A percentile compares a stretch with the other conserved stretches of the same genome.
phyloP scores from a whole-genome alignment of 1,140 invertebrate species.

The Euborellia annulipes region DNA sequence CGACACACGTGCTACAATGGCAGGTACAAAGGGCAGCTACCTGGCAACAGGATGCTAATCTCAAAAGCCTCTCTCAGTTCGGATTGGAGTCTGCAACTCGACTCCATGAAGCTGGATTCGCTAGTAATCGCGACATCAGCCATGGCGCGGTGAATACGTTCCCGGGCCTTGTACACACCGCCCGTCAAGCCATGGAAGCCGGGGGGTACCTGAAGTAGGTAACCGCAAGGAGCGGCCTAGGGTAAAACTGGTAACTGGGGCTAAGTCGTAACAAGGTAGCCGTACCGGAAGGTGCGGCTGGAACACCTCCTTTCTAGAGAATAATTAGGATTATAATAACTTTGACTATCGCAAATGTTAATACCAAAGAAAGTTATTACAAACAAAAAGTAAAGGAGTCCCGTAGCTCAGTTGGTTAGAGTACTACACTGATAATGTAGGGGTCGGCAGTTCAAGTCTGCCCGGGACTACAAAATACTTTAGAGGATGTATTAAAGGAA shows the following conservation, averaged over 20 bases:
- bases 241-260: slow-evolving; percentile 26
- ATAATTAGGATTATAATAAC: too few relatives aligned
- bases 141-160: slow-evolving; percentile 34
- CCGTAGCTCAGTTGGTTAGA: slow-evolving; percentile 1
- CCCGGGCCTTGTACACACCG: slow-evolving; percentile 34
- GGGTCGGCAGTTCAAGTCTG: neutral
- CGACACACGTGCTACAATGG: slow-evolving; percentile 37
- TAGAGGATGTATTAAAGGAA: neutral
- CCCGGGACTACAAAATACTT: neutral
- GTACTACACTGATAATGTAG: neutral
- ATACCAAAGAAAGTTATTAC: too few relatives aligned
- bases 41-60: slow-evolving; percentile 24
- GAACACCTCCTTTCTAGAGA: slow-evolving; percentile 20
- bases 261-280: slow-evolving; percentile 38
- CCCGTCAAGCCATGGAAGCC: slow-evolving; percentile 31
- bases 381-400: too few relatives aligned
- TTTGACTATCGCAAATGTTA: too few relatives aligned
- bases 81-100: slow-evolving; percentile 28
- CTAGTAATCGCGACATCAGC: slow-evolving; percentile 34
- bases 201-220: slow-evolving; percentile 23
- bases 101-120: slow-evolving; percentile 31
- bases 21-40: slow-evolving; percentile 26
- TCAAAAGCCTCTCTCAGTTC: slow-evolving; percentile 28
- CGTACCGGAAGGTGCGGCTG: slow-evolving; percentile 33
- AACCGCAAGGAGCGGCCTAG: slow-evolving; percentile 22